Conservation (phyloP, 2,888 invertebrate genomes). For the Philonicus albiceps region DNA sequence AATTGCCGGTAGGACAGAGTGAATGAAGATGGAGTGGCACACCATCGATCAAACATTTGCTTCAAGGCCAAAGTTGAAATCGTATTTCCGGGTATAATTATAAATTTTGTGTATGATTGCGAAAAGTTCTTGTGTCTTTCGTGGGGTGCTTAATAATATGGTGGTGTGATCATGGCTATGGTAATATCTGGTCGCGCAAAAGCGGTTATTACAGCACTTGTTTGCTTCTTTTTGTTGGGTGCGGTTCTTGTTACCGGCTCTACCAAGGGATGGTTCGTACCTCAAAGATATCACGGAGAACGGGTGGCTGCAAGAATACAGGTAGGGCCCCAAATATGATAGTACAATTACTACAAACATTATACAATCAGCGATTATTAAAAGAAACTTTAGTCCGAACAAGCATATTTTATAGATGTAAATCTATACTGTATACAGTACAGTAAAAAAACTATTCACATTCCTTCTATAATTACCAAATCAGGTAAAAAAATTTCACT, state of each 20-base stretch:
- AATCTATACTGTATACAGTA: too few species aligned
- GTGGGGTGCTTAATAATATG: constrained; percentile 31
- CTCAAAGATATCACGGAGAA: constrained; percentile 65
- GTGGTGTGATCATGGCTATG: constrained; percentile 67
- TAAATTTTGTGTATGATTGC: neutral
- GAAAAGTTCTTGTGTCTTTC: constrained; percentile 3
- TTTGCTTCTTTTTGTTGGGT: constrained; percentile 67
- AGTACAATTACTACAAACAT: neutral
- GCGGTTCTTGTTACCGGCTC: constrained; percentile 68
- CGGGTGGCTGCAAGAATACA: constrained; percentile 68
- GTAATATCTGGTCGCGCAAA: constrained; percentile 71
- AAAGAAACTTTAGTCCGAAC: too few species aligned
- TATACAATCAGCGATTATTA: neutral
- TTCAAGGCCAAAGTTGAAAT: neutral
- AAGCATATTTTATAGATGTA: too few species aligned
- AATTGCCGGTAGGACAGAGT: neutral
- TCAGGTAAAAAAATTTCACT: too few species aligned
- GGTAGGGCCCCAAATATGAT: constrained; percentile 57
- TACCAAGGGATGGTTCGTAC: constrained; percentile 71
- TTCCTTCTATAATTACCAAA: too few species aligned
- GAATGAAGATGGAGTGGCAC: neutral
- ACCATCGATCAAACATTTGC: constrained; percentile 32
- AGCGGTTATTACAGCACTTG: constrained; percentile 69
- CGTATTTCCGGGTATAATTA: neutral
- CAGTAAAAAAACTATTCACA: too few species aligned